A percentile compares a stretch with the other conserved stretches of the same genome.
These are phyloP conservation scores for Podilymbus podiceps DNA, from an alignment of 2,113 vertebrate species.

Conservation along the genomic window DNA sequence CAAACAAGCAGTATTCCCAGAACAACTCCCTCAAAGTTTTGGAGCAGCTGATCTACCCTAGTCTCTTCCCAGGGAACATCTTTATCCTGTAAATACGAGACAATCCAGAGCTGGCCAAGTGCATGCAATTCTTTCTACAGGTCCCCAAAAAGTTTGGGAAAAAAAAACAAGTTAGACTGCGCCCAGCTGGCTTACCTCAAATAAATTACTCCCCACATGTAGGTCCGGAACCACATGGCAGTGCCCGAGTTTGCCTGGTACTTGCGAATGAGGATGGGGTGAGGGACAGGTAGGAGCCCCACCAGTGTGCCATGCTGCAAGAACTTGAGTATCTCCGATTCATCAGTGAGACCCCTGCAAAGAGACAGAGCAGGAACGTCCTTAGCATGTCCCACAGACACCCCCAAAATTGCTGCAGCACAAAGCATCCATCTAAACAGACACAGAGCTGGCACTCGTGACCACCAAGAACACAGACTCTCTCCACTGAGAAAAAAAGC, in stretches of 20 bases:
- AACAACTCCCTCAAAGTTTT: neutral
- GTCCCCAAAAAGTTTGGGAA: neutral
- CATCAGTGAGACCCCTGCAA: constrained; percentile 91
- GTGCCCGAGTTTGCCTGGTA: constrained; percentile 98
- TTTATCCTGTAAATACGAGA: neutral
- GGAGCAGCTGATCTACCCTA: neutral
- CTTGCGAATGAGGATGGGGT: constrained; percentile 98
- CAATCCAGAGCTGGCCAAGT: neutral
- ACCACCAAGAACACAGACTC: neutral
- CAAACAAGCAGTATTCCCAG: neutral
- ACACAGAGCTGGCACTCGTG: accelerated
- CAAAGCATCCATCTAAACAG: neutral
- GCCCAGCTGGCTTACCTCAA: constrained; percentile 81
- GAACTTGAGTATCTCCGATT: constrained; percentile 96
- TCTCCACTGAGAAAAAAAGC: neutral
- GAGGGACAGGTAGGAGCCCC: constrained; percentile 93
- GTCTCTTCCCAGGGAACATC: neutral
- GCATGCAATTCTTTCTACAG: neutral
- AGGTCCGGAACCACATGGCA: constrained; percentile 98
- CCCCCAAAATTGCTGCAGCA: neutral
- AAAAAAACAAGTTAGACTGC: neutral
- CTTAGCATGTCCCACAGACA: neutral
- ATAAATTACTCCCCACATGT: constrained; percentile 99
- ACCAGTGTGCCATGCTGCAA: constrained; percentile 96
- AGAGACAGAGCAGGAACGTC: neutral